phyloP scores from a whole-genome alignment of 2,113 vertebrate genomes.

The Danionella cerebrum region DNA sequence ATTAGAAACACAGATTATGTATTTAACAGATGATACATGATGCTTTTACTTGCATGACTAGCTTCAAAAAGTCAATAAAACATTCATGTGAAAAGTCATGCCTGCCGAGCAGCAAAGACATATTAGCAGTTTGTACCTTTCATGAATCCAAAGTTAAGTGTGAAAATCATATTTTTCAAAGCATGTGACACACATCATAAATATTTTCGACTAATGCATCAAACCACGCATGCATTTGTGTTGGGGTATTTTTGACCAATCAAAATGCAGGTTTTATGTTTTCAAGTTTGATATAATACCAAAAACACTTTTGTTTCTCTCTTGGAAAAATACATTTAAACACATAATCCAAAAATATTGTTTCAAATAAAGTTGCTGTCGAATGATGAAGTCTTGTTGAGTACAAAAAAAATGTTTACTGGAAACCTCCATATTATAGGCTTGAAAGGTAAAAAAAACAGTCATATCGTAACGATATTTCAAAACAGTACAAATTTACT shows the following conservation, averaged over 20 bases:
- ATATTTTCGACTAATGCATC: too few species aligned
- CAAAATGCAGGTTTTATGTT: too few species aligned
- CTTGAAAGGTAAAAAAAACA: background rate
- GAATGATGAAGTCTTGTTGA: background rate
- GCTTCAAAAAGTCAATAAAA: background rate
- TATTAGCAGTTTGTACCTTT: background rate
- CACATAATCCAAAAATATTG: too few species aligned
- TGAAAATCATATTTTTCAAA: background rate
- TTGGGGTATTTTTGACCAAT: too few species aligned
- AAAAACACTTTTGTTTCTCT: too few species aligned
- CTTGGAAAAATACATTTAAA: too few species aligned
- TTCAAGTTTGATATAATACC: too few species aligned
- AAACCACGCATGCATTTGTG: too few species aligned
- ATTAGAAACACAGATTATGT: background rate
- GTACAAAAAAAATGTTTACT: background rate
- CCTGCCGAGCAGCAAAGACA: constrained; percentile 4
- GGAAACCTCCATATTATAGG: too few species aligned
- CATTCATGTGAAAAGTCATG: background rate
- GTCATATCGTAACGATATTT: background rate
- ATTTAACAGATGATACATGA: background rate
- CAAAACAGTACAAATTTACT: background rate
- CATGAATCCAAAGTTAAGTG: background rate
- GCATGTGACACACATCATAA: background rate
- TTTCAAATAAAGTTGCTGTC: too few species aligned
- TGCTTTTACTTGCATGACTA: background rate